Evolutionary conservation across 1,140 invertebrate species (phyloP), one percentile per base, ranked within the genome.

Genomic region (Bathynomus jamesi): DNA sequence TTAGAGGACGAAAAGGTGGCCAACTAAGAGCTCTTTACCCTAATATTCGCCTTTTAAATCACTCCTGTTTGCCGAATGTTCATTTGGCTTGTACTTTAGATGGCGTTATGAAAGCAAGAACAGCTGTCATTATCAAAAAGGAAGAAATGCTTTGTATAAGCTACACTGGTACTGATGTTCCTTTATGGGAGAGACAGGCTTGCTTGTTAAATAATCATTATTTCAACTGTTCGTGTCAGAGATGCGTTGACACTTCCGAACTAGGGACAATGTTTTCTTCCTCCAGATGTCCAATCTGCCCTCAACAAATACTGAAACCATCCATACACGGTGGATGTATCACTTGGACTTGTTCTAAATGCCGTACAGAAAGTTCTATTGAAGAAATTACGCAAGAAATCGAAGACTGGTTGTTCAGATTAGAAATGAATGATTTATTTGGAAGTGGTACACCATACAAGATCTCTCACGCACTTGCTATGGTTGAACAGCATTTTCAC

Each of bases 41-140:
- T 78, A 81, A 80, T 11, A 84, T 89, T 0, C 92, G 90, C 0
- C 87, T 91, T 79, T 81, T 91, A 31, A 91, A 93, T 78, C 90
- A 93, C 82, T 88, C 85, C 71, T 94, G 91, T 79, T 81, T 82
- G 4, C 88, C 91, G 0, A 93, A 92, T 81, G 87, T 90, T 78
- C 86, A 86, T n/a, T 92, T 92, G 79, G 90, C 87, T 72, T 92
- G 91, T 78, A 91, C 87, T 72, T 90, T 91, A 78, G 87, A 88
- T 0, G 78, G 69, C 61, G 74, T 72, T 40, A 87, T 85, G 0
- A 84, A 91, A 0, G 74, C 63, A 7, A 62, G 77, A 21, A 73
- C 77, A 8, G 31, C 73, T 5, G 68, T 72, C n/a, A 29, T 29
- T 24, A 60, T 78, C 30, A 28, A 72, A 24, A 30, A 32, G 30